phyloP scores from a whole-genome alignment of 2,888 invertebrate species.

The Lasioglossum marginatum region DNA sequence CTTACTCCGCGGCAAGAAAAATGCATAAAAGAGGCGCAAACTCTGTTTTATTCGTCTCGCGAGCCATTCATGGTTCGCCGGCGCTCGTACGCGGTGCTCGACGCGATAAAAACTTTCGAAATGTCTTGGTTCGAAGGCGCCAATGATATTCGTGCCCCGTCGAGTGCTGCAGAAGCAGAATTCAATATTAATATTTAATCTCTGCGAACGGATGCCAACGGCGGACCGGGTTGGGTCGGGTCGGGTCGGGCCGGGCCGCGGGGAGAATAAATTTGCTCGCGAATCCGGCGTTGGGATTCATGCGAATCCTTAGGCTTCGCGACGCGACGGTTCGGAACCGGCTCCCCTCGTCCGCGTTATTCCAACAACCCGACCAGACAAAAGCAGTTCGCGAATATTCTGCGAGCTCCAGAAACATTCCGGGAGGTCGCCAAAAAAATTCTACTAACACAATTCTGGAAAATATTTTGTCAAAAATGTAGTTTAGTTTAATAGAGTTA shows the following conservation, averaged over 20 bases:
- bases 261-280: conserved; percentile 31
- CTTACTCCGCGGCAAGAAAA: conserved; percentile 41
- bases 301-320: neutral
- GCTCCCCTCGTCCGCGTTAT: neutral
- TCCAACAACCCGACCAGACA: neutral
- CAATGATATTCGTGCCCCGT: conserved; percentile 27
- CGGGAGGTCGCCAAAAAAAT: too few species aligned
- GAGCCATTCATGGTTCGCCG: conserved; percentile 18
- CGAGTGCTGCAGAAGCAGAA: conserved; percentile 8
- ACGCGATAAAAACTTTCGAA: conserved; percentile 50
- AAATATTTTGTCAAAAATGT: too few species aligned
- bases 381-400: neutral
- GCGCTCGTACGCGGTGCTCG: conserved; percentile 25
- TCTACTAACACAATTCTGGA: too few species aligned
- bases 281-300: conserved; percentile 22
- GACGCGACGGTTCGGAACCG: neutral
- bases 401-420: neutral
- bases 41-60: conserved; percentile 38
- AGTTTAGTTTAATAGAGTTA: too few species aligned
- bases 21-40: conserved; percentile 43
- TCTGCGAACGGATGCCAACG: conserved; percentile 12
- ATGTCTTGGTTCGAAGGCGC: conserved; percentile 25
- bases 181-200: conserved; percentile 56
- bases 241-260: too few species aligned
- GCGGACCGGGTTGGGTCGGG: neutral